Evolutionary conservation across 2,797 vertebrate species (phyloP).

Genomic region (Ciconia nigra): DNA sequence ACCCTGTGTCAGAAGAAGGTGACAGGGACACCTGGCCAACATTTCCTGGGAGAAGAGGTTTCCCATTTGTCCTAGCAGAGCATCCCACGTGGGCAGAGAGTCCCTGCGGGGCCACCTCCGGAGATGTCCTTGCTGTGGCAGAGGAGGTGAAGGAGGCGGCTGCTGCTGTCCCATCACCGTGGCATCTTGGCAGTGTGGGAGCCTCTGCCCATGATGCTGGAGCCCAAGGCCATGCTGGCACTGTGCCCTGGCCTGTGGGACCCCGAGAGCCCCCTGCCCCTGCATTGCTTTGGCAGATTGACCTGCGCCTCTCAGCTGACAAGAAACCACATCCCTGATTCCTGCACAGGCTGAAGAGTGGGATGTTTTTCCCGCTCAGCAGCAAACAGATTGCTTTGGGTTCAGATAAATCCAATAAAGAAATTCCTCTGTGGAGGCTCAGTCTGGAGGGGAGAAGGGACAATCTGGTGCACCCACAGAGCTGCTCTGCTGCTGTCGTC

Average conservation of each 20-base stretch:
- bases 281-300: neutral
- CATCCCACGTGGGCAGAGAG: neutral
- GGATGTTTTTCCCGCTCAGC: neutral
- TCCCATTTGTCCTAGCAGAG: neutral
- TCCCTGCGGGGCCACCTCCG: fast-evolving
- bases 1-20: neutral
- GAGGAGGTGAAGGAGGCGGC: fast-evolving
- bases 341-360: neutral
- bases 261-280: neutral
- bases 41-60: neutral
- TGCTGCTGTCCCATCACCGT: fast-evolving
- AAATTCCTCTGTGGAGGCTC: neutral
- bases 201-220: neutral
- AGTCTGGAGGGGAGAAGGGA: neutral
- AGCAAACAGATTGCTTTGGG: neutral
- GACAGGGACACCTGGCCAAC: fast-evolving
- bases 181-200: fast-evolving
- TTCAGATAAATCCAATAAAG: neutral
- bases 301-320: fast-evolving
- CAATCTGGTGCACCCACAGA: neutral
- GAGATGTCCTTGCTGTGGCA: fast-evolving
- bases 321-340: neutral
- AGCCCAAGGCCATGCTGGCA: neutral
- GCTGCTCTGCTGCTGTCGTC: fast-evolving
- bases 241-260: fast-evolving